Evolutionary conservation across 1,140 invertebrate genomes (phyloP), one percentile per base, ranked within the genome.

Genomic region (Drosophila setifemur): DNA sequence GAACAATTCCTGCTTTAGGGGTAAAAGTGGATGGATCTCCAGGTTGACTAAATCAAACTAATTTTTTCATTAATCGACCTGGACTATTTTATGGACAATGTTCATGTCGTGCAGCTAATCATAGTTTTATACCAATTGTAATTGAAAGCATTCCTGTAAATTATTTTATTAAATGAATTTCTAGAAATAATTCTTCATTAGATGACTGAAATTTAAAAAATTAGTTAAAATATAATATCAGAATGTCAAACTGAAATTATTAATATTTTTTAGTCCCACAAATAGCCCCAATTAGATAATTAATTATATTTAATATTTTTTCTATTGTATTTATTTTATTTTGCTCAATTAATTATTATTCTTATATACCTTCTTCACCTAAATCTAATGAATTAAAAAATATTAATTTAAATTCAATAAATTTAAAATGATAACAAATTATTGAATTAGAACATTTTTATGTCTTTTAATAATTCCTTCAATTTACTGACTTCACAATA

Each of bases 1-100:
- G n/a, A n/a, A n/a, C n/a, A n/a, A n/a, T n/a, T n/a, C n/a, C n/a
- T n/a, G n/a, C 91, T 0, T 79, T 94, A 90, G 93, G 93, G 9
- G 89, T 94, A 29, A 95, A 95, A 91, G 89, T 92, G 60, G 93
- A 95, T 91, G 93, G 93, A 23, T 91, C 92, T 6, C 94, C 94
- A 12, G 94, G 94, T 0, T 93, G 94, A 29, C 75, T 95, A 89
- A 95, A 95, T 91, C 92, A 94, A 93, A 83, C 91, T 47, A 91
- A 64, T 53, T 91, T 93, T 86, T 88, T 87, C 68, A 87, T 92
- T 83, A 93, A 92, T 64, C 91, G 92, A n/a, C n/a, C n/a, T n/a
- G n/a, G n/a, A n/a, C n/a, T n/a, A n/a, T n/a, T n/a, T n/a, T n/a
- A n/a, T n/a, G n/a, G n/a, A n/a, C n/a, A n/a, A n/a, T n/a, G n/a